These are phyloP conservation scores for Gymnopithys bicolor DNA, from an alignment of 2,797 vertebrate species.

Conservation along the genomic window DNA sequence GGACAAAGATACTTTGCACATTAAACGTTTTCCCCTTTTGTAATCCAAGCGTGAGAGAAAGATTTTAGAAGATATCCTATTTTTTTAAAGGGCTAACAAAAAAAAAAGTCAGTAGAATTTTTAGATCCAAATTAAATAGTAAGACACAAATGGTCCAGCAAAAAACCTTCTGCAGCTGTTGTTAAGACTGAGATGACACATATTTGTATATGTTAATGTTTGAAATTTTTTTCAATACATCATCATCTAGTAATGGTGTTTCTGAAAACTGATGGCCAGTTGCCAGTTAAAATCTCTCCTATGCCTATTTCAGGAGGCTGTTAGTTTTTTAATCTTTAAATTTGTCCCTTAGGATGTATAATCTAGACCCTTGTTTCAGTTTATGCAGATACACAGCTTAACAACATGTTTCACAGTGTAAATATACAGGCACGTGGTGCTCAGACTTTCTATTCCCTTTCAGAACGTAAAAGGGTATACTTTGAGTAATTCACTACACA, in stretches of 20 bases:
- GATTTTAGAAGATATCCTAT: background rate
- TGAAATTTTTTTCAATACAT: background rate
- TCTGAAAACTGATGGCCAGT: background rate
- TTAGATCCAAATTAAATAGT: background rate
- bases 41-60: background rate
- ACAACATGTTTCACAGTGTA: background rate
- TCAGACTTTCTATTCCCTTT: background rate
- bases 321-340: background rate
- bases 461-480: background rate
- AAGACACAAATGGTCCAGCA: background rate
- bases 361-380: slow-evolving; percentile 3
- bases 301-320: background rate
- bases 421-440: background rate
- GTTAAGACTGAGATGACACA: background rate
- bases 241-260: background rate
- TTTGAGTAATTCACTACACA: background rate
- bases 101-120: background rate
- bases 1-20: background rate
- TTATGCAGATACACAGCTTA: background rate
- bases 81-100: background rate
- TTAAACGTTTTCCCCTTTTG: background rate
- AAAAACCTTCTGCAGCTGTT: background rate
- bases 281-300: background rate
- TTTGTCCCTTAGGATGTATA: slow-evolving; percentile 20
- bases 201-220: background rate